phyloP scores from a whole-genome alignment of 2,888 invertebrate genomes.

The Dendrolimus pini region DNA sequence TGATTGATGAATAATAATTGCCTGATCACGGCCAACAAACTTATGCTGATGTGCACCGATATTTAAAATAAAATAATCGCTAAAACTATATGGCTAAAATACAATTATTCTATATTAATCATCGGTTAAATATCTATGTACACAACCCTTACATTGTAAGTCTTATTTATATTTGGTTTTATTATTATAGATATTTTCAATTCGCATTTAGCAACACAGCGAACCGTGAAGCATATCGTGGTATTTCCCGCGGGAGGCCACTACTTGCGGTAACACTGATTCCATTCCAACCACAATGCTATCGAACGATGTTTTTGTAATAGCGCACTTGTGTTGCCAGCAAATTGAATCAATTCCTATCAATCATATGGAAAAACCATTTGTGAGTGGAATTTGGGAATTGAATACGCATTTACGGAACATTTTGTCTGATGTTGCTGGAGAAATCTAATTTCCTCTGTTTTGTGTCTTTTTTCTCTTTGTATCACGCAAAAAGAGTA shows the following conservation, averaged over 20 bases:
- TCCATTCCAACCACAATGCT: constrained; percentile 9
- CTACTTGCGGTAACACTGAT: constrained; percentile 10
- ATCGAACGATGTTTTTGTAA: constrained; percentile 9
- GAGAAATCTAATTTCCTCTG: neutral
- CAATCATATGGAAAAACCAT: neutral
- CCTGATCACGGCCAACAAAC: no score
- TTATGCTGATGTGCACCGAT: no score
- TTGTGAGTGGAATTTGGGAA: neutral
- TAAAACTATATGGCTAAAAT: no score
- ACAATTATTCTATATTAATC: no score
- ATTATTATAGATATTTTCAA: neutral
- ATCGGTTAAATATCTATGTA: no score
- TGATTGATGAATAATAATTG: no score
- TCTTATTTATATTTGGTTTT: no score
- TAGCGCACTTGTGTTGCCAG: constrained; percentile 3
- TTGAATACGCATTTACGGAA: neutral
- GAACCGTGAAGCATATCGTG: constrained; percentile 3
- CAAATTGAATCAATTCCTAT: neutral
- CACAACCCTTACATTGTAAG: no score
- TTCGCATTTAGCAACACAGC: neutral
- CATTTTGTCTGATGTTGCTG: neutral
- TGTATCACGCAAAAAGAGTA: no score
- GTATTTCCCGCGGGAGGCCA: constrained; percentile 13
- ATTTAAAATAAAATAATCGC: no score
- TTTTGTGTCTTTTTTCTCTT: no score